phyloP scores from a whole-genome alignment of 2,113 vertebrate genomes.

The Thalassoma bifasciatum region DNA sequence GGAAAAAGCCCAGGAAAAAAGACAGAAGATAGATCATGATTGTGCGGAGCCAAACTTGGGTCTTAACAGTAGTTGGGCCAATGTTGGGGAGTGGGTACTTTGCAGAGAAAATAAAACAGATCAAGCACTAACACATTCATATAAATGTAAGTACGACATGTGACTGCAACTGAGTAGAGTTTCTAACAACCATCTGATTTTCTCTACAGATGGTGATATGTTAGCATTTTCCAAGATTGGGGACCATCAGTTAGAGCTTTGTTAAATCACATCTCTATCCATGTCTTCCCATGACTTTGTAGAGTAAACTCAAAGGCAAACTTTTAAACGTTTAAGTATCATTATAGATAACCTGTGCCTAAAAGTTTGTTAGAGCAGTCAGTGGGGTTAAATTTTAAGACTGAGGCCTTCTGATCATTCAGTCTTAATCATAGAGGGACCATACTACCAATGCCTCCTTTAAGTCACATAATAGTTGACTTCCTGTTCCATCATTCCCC shows the following conservation, averaged over 20 bases:
- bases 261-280: background rate
- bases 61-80: no score
- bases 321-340: no score
- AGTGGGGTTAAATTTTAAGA: no score
- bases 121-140: no score
- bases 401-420: background rate
- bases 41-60: no score
- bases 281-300: background rate
- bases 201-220: background rate
- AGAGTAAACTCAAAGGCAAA: background rate
- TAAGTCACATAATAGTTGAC: background rate
- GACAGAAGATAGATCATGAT: no score
- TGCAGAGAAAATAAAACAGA: no score
- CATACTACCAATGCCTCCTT: background rate
- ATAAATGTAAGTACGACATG: no score
- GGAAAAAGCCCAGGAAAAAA: background rate
- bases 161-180: no score
- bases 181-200: no score
- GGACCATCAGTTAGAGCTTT: background rate
- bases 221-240: background rate
- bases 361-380: background rate
- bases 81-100: no score
- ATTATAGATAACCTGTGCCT: no score
- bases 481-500: slow-evolving; percentile 24
- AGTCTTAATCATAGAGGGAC: background rate